Base-by-base conservation (phyloP, 2,113 vertebrate species). In the Thunnus maccoyii region DNA sequence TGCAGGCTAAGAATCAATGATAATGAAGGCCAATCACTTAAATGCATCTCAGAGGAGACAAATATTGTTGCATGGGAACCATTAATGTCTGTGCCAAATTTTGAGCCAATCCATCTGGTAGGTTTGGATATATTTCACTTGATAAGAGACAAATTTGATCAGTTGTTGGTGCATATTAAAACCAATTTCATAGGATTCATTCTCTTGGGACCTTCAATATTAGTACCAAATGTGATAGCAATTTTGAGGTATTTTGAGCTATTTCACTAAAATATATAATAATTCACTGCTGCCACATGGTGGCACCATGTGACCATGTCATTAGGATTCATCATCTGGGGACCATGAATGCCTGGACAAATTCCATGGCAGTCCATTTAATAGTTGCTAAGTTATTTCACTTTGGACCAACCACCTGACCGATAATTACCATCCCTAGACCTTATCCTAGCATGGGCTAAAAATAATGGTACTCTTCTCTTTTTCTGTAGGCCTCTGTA, bases 1-100 rank as follows among this genome's bases (percentile, higher is more conserved):
- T 70, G 8, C 58, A 9, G 15, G 50, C 46, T 52, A 41, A 55
- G 51, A 87, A 54, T 74, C 46, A 71, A 72, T 22, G 57, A 54
- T 62, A 76, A 69, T 64, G 14, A 70, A 68, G 55, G 14, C 56
- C 47, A 22, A 22, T 22, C 22, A 13, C 10, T 78, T 48, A 61
- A 78, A 68, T 72, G 47, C 54, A 76, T 67, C 61, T 64, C 72
- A 78, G 62, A 32, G 47, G 62, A 70, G 54, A 82, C 20, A 14
- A 56, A 30, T 25, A 27, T 60, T 41, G 17, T 16, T 64, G 25
- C 20, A 36, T 63, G n/a, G 48, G 60, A 66, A 50, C 30, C 8
- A 69, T 54, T 16, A 70, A 64, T 54, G n/a, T 71, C 5, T 17
- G 11, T 65, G 15, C 18, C 27, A 30, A 30, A 30, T 30, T 30